Evolutionary conservation across 2,113 vertebrate genomes (phyloP).

Genomic region (Laticauda colubrina): DNA sequence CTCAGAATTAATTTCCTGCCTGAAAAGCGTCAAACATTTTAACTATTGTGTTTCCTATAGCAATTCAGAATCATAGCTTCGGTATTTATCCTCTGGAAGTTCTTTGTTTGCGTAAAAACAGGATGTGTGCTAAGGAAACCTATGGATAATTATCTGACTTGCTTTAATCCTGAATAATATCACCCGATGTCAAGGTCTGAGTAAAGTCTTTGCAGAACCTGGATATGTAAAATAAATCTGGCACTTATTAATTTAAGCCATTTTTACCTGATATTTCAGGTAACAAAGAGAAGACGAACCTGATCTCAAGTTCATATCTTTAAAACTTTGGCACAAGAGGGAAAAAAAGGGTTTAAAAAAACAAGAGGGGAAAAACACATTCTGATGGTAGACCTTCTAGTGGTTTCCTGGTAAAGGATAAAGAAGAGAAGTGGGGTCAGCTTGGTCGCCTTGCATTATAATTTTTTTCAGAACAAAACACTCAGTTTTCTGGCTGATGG

Average conservation of each 20-base stretch:
- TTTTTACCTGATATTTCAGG: neutral
- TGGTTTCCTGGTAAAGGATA: neutral
- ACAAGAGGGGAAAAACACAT: neutral
- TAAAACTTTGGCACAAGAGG: neutral
- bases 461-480: neutral
- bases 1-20: constrained; percentile 10
- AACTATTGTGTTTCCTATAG: constrained; percentile 11
- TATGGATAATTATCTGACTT: constrained; percentile 7
- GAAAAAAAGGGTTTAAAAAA: too few species aligned
- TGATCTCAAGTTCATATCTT: neutral
- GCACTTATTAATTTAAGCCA: neutral
- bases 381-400: neutral
- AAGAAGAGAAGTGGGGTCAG: neutral
- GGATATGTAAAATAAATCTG: neutral
- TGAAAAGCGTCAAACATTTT: neutral
- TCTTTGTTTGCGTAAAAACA: constrained; percentile 16
- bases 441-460: neutral
- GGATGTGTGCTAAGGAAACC: constrained; percentile 18
- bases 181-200: neutral
- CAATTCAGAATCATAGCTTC: constrained; percentile 1
- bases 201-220: constrained; percentile 1
- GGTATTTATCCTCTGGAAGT: constrained; percentile 13
- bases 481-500: neutral
- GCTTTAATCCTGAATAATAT: constrained; percentile 16
- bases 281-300: neutral